Percentiles rank a stretch among this genome's conserved stretches.
These are phyloP conservation scores for Pheosia tremula DNA, from an alignment of 2,888 invertebrate genomes.

Conservation along the genomic window DNA sequence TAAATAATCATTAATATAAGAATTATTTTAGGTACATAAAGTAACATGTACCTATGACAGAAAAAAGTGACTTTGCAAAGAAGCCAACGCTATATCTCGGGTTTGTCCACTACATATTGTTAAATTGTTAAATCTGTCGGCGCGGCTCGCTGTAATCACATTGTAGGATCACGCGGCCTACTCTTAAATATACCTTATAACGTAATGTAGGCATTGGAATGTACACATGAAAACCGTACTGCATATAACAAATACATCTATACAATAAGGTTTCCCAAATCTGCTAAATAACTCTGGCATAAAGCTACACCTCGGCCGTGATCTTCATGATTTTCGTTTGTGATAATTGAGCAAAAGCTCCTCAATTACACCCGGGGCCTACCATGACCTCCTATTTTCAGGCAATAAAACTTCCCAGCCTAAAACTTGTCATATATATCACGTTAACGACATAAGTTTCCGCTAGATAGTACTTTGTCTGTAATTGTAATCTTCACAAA, in stretches of 20 bases:
- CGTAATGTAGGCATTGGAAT: constrained; percentile 1
- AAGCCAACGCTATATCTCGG: not conserved
- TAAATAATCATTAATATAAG: constrained; percentile 29
- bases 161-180: not conserved
- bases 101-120: too few relatives aligned
- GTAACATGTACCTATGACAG: constrained; percentile 11
- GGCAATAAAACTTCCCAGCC: too few relatives aligned
- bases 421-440: too few relatives aligned
- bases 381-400: too few relatives aligned
- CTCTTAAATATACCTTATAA: not conserved
- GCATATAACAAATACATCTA: not conserved
- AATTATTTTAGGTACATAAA: constrained; percentile 20
- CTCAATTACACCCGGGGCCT: not conserved
- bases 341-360: constrained; percentile 21
- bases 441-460: too few relatives aligned
- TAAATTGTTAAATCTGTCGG: too few relatives aligned
- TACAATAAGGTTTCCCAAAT: not conserved
- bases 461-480: too few relatives aligned
- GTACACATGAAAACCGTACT: not conserved
- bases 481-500: too few relatives aligned
- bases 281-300: constrained; percentile 7
- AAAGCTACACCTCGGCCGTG: constrained; percentile 34
- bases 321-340: constrained; percentile 44
- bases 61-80: constrained; percentile 17
- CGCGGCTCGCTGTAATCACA: not conserved